Percentiles rank a stretch among this genome's conserved stretches.
Evolutionary conservation across 2,797 vertebrate genomes (phyloP).

Genomic region (Euthynnus affinis): DNA sequence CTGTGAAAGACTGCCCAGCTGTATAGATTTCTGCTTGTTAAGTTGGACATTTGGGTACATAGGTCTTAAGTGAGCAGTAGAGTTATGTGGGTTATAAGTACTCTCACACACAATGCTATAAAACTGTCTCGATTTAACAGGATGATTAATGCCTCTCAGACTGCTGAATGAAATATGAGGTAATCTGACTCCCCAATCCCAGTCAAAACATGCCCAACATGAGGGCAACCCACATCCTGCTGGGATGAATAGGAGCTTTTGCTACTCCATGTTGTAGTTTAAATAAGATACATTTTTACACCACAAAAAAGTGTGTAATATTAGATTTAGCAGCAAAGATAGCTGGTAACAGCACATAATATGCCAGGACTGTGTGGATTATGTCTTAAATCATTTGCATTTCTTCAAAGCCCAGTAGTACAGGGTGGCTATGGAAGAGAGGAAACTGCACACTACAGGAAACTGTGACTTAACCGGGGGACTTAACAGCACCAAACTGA

Average conservation of each 20-base stretch:
- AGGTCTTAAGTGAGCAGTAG: slow-evolving; percentile 56
- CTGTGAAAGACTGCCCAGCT: slow-evolving; percentile 60
- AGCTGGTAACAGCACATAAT: background rate
- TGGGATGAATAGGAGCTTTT: slow-evolving; percentile 29
- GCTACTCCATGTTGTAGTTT: slow-evolving; percentile 8
- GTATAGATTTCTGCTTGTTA: slow-evolving; percentile 62
- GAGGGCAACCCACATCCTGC: slow-evolving; percentile 61
- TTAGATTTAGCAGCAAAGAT: slow-evolving; percentile 10
- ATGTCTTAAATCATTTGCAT: background rate
- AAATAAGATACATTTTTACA: slow-evolving; percentile 17
- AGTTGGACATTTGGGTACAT: slow-evolving; percentile 68
- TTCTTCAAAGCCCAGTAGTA: slow-evolving; percentile 23
- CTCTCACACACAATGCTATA: slow-evolving; percentile 73
- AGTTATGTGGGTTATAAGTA: slow-evolving; percentile 70
- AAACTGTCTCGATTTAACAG: slow-evolving; percentile 81
- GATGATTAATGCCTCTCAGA: slow-evolving; percentile 80
- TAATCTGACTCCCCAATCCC: slow-evolving; percentile 74
- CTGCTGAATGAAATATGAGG: slow-evolving; percentile 80
- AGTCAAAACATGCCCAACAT: slow-evolving; percentile 75
- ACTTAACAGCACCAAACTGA: slow-evolving; percentile 72
- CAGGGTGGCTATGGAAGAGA: slow-evolving; percentile 8
- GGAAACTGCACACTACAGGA: slow-evolving; percentile 55
- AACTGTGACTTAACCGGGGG: slow-evolving; percentile 66
- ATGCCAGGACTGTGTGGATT: background rate
- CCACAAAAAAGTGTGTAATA: background rate